These are phyloP conservation scores for Scylla paramamosain DNA, from an alignment of 1,140 invertebrate genomes.

Conservation along the genomic window DNA sequence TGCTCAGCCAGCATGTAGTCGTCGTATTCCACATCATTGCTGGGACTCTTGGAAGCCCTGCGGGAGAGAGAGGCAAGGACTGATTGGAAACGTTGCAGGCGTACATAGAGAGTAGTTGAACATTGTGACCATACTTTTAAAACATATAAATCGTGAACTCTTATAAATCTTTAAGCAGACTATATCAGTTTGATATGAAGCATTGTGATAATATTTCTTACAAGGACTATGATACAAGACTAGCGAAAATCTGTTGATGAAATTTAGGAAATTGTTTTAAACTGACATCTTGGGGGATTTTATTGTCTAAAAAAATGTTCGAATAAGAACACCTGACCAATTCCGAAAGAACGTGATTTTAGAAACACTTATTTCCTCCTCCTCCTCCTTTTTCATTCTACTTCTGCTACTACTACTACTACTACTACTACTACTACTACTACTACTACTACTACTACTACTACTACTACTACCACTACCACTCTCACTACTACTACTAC, in stretches of 20 bases:
- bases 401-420: background rate
- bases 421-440: conserved; percentile 36
- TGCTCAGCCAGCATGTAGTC: conserved; percentile 59
- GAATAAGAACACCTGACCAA: no score
- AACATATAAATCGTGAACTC: no score
- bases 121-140: no score
- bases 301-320: no score
- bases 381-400: background rate
- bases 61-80: background rate
- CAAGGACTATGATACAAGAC: no score
- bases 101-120: background rate
- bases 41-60: conserved; percentile 45
- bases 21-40: conserved; percentile 38
- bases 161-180: no score
- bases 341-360: no score
- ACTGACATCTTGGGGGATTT: no score
- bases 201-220: no score
- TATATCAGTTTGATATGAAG: no score
- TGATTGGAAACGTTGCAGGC: background rate
- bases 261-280: no score
- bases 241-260: no score
- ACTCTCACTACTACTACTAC: background rate
- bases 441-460: conserved; percentile 38
- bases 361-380: background rate
- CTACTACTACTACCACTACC: background rate